A percentile compares a stretch with the other conserved stretches of the same genome.
These are phyloP conservation scores for Epizoanthus ramosus DNA, from an alignment of 92 coral and sea anemone species.

Conservation along the genomic window DNA sequence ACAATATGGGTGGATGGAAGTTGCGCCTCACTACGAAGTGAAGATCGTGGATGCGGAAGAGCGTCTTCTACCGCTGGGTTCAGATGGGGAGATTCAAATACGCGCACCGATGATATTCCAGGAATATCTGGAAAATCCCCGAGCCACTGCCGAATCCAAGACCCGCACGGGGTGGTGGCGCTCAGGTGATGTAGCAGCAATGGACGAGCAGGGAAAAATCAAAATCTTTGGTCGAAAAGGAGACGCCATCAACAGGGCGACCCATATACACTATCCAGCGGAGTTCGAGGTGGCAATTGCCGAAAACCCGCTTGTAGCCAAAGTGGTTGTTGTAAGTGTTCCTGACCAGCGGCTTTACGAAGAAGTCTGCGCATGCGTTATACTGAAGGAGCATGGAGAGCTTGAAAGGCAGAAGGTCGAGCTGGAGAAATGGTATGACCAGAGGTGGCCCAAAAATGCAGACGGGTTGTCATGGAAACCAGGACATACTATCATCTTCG, in stretches of 20 bases:
- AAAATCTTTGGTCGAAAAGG: conserved; percentile 10
- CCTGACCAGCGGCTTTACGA: conserved; percentile 26
- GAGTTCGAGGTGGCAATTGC: conserved; percentile 1
- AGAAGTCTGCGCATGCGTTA: conserved; percentile 20
- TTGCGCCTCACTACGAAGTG: neutral
- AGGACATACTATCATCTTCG: neutral
- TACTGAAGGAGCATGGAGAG: conserved; percentile 5
- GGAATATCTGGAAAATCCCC: conserved; percentile 1
- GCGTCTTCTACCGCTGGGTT: neutral
- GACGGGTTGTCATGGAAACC: conserved; percentile 24
- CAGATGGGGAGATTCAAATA: conserved; percentile 6
- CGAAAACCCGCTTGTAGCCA: neutral
- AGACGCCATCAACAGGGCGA: conserved; percentile 13
- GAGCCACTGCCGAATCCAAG: neutral
- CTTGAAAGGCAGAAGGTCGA: neutral
- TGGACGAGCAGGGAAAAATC: conserved; percentile 2
- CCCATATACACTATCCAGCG: neutral
- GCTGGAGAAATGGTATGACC: conserved; percentile 23
- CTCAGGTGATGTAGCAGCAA: neutral
- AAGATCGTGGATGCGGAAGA: conserved; percentile 1
- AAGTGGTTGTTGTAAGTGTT: conserved; percentile 4
- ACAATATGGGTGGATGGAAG: conserved; percentile 1
- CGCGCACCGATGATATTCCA: conserved; percentile 7
- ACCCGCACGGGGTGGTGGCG: conserved; percentile 20
- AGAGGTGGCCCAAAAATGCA: conserved; percentile 4